Base-by-base conservation (phyloP, 2,888 invertebrate genomes). In the Apantesis nais region DNA sequence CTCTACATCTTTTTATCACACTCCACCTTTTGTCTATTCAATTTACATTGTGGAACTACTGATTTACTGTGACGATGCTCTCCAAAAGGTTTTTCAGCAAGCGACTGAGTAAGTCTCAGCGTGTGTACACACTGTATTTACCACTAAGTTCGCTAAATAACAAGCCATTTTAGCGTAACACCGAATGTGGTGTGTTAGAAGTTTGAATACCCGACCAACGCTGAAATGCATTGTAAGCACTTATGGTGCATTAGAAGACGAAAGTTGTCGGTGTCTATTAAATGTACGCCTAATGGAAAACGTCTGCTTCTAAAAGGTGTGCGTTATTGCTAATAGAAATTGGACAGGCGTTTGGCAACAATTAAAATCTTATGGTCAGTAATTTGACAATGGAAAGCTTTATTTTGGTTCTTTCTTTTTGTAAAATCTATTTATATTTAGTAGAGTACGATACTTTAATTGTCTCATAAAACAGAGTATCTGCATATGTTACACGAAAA, bases 221-320 rank as follows among this genome's bases (percentile, higher is more conserved):
- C 71, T 75, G 67, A 79, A 80, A 82, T 66, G 78, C 80, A 78
- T 78, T 76, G 80, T 78, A 83, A 81, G 77, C 78, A 81, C 79
- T 82, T 80, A 80, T 71, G 80, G 78, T 86, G 83, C 84, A 86
- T 85, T 85, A 85, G 80, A 83, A 83, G 83, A 79, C 82, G 78
- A 85, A 25, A 85, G 82, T 82, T 82, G 82, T 81, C 81, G 83
- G 74, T 73, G 80, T 72, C 76, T 73, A 73, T 72, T 73, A 77
- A 75, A 78, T 75, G 78, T 75, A 70, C 76, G 83, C 86, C 86
- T 89, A 86, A 87, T 88, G 86, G 86, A 85, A 87, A 86, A 83
- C 78, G 82, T 83, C 80, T 81, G 76, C 75, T 76, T 77, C 75
- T 78, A 68, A 74, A 77, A 74, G 75, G 77, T 74, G 77, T 76